Conservation (phyloP, 1,140 invertebrate species). For the Trichoplusia ni region DNA sequence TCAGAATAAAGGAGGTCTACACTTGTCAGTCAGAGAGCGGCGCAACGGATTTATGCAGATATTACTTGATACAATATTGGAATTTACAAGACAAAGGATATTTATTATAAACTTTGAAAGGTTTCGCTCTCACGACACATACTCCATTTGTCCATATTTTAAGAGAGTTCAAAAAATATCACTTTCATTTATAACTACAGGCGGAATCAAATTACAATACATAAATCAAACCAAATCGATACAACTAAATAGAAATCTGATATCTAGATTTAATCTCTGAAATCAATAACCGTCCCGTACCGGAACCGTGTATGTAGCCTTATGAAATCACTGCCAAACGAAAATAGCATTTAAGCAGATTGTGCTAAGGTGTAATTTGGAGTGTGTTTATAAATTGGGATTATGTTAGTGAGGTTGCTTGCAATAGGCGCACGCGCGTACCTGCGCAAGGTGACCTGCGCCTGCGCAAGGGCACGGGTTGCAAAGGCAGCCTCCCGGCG, state of each 20-base stretch:
- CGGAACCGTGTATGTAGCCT: conserved; percentile 20
- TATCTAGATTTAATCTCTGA: conserved; percentile 14
- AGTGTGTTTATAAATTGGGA: not conserved
- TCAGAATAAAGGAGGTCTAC: conserved; percentile 56
- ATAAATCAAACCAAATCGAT: conserved; percentile 24
- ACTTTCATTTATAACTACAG: not conserved
- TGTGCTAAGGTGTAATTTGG: not conserved
- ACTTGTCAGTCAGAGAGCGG: no score
- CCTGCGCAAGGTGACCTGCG: conserved; percentile 72
- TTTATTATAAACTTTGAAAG: no score
- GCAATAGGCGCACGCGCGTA: conserved; percentile 74
- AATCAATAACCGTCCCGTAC: conserved; percentile 18
- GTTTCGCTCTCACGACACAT: no score
- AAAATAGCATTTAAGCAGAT: not conserved
- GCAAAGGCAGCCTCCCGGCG: conserved; percentile 50
- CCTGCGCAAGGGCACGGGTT: conserved; percentile 68
- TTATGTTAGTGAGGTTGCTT: conserved; percentile 61
- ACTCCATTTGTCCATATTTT: no score
- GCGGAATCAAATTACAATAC: not conserved
- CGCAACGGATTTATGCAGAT: no score
- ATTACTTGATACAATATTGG: no score
- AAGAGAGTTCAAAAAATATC: not conserved
- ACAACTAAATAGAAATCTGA: conserved; percentile 12
- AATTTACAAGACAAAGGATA: no score
- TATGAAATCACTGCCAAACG: not conserved